Evolutionary conservation across 1,140 invertebrate genomes (phyloP).

Genomic region (Bombyx mori): ASM3026992v2 NC_085107.1:6178001-6178500

Average conservation of each 20-base stretch:
- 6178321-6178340: constrained; percentile 83
- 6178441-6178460: constrained; percentile 75
- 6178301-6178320: constrained; percentile 75
- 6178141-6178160: constrained; percentile 77
- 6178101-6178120: constrained; percentile 78
- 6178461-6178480: constrained; percentile 79
- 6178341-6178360: constrained; percentile 87
- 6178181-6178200: constrained; percentile 84
- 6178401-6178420: constrained; percentile 80
- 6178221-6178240: constrained; percentile 72
- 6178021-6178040: too few relatives aligned
- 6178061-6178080: too few relatives aligned
- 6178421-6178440: constrained; percentile 81
- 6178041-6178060: too few relatives aligned
- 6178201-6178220: constrained; percentile 73
- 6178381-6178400: constrained; percentile 70
- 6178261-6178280: constrained; percentile 75
- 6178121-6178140: constrained; percentile 77
- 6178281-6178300: constrained; percentile 73
- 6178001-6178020: neutral
- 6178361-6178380: constrained; percentile 81
- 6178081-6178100: constrained; percentile 62
- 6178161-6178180: constrained; percentile 82
- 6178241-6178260: constrained; percentile 67
- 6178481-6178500: constrained; percentile 82